Evolutionary conservation across 1,140 invertebrate species (phyloP).

Genomic region (Aphaenogaster ashmeadi): DNA sequence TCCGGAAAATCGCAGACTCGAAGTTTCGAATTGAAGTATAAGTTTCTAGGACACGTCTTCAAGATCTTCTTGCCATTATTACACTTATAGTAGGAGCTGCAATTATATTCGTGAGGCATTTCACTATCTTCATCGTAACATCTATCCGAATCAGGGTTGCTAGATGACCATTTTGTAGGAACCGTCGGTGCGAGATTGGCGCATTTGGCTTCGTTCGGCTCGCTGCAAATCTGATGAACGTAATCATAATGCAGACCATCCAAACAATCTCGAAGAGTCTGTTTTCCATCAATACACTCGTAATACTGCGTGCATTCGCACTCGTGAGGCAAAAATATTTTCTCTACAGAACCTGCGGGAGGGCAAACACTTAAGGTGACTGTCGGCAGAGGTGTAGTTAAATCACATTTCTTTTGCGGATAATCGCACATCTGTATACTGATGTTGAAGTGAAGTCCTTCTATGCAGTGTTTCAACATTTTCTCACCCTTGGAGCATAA

Average conservation of each 20-base stretch:
- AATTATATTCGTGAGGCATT: slow-evolving; percentile 86
- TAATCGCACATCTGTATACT: slow-evolving; percentile 83
- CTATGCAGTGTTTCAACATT: slow-evolving; percentile 84
- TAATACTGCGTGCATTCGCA: slow-evolving; percentile 88
- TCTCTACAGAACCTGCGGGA: not conserved
- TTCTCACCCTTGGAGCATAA: slow-evolving; percentile 86
- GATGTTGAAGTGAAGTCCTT: slow-evolving; percentile 86
- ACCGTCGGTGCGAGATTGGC: not conserved
- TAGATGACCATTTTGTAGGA: not conserved
- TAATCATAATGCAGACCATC: slow-evolving; percentile 86
- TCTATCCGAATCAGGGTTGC: not conserved
- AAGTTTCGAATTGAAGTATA: slow-evolving; percentile 86
- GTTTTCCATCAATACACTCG: slow-evolving; percentile 86
- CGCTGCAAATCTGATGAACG: slow-evolving; percentile 83
- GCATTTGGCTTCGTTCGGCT: slow-evolving; percentile 69
- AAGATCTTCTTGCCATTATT: slow-evolving; percentile 84
- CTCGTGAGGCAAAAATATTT: slow-evolving; percentile 85
- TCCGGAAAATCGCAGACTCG: slow-evolving; percentile 82
- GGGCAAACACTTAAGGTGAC: not conserved
- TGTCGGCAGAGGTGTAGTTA: not conserved
- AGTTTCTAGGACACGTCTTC: slow-evolving; percentile 82
- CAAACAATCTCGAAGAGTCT: slow-evolving; percentile 86
- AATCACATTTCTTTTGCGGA: slow-evolving; percentile 60
- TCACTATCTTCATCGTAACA: not conserved
- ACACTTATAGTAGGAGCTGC: slow-evolving; percentile 88